phyloP scores from a whole-genome alignment of 53 echinoderm and acorn worm species.

The Henricia sp. region DNA sequence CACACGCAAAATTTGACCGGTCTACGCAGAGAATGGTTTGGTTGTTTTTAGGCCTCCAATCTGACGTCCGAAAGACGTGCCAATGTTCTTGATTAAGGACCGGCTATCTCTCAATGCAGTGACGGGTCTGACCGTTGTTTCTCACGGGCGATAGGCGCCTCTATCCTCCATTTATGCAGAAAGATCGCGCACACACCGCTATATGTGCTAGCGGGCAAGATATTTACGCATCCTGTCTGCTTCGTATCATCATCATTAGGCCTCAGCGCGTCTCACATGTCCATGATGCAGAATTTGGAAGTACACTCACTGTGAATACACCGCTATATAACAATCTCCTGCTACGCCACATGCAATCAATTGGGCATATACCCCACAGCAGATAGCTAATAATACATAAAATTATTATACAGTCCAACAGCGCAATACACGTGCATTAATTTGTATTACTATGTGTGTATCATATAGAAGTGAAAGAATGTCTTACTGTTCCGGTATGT shows the following conservation, averaged over 20 bases:
- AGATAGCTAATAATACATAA: neutral
- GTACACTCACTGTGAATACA: neutral
- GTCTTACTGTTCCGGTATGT: constrained; percentile 34
- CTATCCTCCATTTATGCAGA: neutral
- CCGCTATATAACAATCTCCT: neutral
- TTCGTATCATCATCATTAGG: constrained; percentile 44
- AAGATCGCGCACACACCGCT: neutral
- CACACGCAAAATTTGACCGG: too few relatives aligned
- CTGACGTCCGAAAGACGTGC: neutral
- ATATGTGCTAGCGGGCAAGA: constrained; percentile 48
- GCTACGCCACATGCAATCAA: neutral
- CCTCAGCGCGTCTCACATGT: neutral
- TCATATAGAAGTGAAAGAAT: constrained; percentile 15
- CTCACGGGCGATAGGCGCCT: neutral
- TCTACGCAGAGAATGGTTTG: too few relatives aligned
- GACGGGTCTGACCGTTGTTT: neutral
- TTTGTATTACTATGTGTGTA: constrained; percentile 31
- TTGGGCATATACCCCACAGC: too few relatives aligned
- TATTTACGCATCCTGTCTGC: neutral
- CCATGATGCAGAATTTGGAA: neutral
- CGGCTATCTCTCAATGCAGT: neutral
- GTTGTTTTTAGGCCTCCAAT: neutral
- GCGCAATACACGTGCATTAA: constrained; percentile 30
- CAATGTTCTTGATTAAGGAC: neutral
- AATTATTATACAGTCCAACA: neutral